Evolutionary conservation across 2,113 vertebrate genomes (phyloP).

Genomic region (Ursus arctos): DNA sequence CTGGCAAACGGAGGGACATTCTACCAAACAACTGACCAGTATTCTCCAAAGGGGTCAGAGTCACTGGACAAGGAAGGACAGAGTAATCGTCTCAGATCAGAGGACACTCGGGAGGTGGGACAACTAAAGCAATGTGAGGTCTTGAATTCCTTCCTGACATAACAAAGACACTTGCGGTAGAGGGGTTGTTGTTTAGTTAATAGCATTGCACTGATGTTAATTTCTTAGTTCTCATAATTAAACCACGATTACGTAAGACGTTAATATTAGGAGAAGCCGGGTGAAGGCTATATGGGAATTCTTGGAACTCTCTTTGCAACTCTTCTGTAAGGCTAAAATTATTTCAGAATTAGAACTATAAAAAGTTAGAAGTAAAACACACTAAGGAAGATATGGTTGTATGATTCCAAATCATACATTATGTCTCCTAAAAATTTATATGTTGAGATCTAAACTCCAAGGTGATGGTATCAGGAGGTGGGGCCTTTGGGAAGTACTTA

Average conservation of each 20-base stretch:
- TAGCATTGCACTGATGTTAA: not conserved
- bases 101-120: not conserved
- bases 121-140: not conserved
- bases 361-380: not conserved
- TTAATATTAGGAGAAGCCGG: not conserved
- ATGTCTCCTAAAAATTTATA: not conserved
- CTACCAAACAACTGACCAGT: not conserved
- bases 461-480: not conserved
- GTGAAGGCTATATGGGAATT: not conserved
- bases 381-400: not conserved
- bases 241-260: not conserved
- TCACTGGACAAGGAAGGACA: not conserved
- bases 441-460: not conserved
- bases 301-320: not conserved
- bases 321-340: not conserved
- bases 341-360: not conserved
- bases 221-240: not conserved
- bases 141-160: too few species aligned
- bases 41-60: not conserved
- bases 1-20: not conserved
- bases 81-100: too few species aligned
- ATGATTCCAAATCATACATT: not conserved
- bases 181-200: not conserved
- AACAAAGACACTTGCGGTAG: not conserved
- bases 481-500: not conserved